Evolutionary conservation across 2,888 invertebrate species (phyloP), one percentile per base, ranked within the genome.

Genomic region (Epinotia nisella): DNA sequence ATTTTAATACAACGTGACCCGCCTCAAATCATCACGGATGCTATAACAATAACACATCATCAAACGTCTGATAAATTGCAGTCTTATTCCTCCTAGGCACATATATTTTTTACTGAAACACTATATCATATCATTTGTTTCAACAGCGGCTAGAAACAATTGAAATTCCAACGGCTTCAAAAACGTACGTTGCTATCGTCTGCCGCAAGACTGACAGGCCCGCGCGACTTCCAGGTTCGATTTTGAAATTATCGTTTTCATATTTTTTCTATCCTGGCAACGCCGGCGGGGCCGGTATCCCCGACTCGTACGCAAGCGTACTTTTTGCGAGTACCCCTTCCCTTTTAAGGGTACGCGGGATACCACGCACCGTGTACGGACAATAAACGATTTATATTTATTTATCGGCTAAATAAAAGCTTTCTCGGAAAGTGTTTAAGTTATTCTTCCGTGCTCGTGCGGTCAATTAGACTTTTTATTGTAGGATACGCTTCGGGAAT

Each of bases 361-460:
- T 93, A 91, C 92, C 90, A 79, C 79, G 82, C 87, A 85, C 89
- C 91, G 90, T 90, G 90, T 87, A 86, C 85, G 83, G 85, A 82
- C 83, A 84, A 87, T 89, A 91, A 88, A 91, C 90, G 88, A 87
- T 85, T 89, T 90, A 88, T 92, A 92, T 91, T 91, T 91, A 92
- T 92, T 83, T 82, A 83, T 82, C 80, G 78, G 79, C 80, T 81
- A 83, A 82, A 83, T 81, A 81, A 83, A 79, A 78, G 80, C 55
- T 72, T 74, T 73, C 60, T 72, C 29, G 59, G 87, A 83, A 87
- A 87, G 85, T 86, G 87, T 85, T 86, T 85, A 85, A 87, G 85
- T 87, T 87, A 87, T 84, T 85, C 83, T 84, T 83, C 83, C 82
- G 82, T 80, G 81, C 80, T 82, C 83, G 84, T 83, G 84, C 81